Base-by-base conservation (phyloP, 1,140 invertebrate genomes). In the Belonocnema kinseyi region DNA sequence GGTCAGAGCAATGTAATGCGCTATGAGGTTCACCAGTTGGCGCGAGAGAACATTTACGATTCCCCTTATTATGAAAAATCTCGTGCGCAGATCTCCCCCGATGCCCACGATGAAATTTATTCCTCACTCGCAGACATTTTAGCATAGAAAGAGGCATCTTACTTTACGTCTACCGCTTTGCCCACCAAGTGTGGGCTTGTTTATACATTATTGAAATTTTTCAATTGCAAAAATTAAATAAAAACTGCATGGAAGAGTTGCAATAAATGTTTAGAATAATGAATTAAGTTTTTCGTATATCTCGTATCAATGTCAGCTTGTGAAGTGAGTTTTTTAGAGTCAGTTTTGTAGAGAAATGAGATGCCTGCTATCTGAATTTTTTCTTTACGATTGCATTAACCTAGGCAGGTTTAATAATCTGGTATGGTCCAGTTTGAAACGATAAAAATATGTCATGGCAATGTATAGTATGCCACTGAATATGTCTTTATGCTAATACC, bases 1-100 rank as follows among this genome's bases (percentile, higher is more conserved):
- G 86, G 85, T 85, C 81, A 83, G 81, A 82, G 83, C 82, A 86
- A 87, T 82, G 86, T 88, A 84, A 84, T 82, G 79, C 80, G 77
- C 83, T 76, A 79, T 81, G 78, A 84, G 80, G 80, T 82, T 80
- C 79, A 56, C 26, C 76, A 80, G 80, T 82, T 81, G 77, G 80
- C 61, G 83, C 82, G 79, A 82, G 83, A 84, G 61, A 66, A 66
- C 61, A 66, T 66, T 66, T 66, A 66, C 61, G 26, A 40, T 66
- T 66, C 61, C 14, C 61, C 61, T 66, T 66, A 66, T 66, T 66
- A 66, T 66, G 61, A 66, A 66, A 66, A 66, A 66, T 66, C 61
- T 66, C 61, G 61, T 66, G 13, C 16, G 26, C 26, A 11, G 33
- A 40, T 66, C 61, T 66, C 40, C 40, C 58, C 26, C 40, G 13